Conservation (phyloP, 2,888 invertebrate species). For the Hirtodrosophila cameraria region DNA sequence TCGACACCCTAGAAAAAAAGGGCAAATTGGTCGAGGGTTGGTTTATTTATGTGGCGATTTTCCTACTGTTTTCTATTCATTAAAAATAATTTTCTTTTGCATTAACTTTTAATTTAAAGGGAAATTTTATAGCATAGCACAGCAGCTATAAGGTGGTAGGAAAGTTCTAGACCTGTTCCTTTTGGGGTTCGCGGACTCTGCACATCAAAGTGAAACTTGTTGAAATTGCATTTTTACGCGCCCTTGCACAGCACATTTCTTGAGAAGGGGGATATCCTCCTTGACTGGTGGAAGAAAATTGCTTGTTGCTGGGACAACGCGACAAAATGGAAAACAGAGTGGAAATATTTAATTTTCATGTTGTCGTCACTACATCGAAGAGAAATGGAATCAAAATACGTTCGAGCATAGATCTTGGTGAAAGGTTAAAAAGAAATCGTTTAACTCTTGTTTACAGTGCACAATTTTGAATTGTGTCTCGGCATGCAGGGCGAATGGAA, state of each 20-base stretch:
- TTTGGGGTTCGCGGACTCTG: slow-evolving; percentile 48
- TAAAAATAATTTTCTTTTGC: slow-evolving; percentile 78
- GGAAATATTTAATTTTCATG: slow-evolving; percentile 76
- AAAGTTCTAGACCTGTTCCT: slow-evolving; percentile 8
- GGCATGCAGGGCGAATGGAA: slow-evolving; percentile 11
- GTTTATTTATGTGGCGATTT: slow-evolving; percentile 67
- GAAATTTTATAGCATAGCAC: slow-evolving; percentile 39
- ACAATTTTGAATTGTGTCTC: slow-evolving; percentile 5
- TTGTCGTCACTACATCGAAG: slow-evolving; percentile 53
- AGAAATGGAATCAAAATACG: background rate
- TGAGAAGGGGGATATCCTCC: slow-evolving; percentile 3
- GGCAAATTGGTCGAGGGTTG: slow-evolving; percentile 17
- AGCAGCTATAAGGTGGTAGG: slow-evolving; percentile 13
- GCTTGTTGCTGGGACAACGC: slow-evolving; percentile 60
- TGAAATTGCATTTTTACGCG: slow-evolving; percentile 80
- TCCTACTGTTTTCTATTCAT: slow-evolving; percentile 76
- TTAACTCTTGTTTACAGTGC: slow-evolving; percentile 67
- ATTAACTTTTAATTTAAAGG: slow-evolving; percentile 77
- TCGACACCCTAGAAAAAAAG: slow-evolving; percentile 18
- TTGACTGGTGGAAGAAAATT: slow-evolving; percentile 48
- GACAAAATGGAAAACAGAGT: slow-evolving; percentile 47
- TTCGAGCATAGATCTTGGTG: background rate
- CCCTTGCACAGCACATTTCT: slow-evolving; percentile 70
- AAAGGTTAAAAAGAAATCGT: slow-evolving; percentile 29
- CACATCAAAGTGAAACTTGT: slow-evolving; percentile 80